These are phyloP conservation scores for Luperina testacea DNA, from an alignment of 2,888 invertebrate species.

Conservation along the genomic window DNA sequence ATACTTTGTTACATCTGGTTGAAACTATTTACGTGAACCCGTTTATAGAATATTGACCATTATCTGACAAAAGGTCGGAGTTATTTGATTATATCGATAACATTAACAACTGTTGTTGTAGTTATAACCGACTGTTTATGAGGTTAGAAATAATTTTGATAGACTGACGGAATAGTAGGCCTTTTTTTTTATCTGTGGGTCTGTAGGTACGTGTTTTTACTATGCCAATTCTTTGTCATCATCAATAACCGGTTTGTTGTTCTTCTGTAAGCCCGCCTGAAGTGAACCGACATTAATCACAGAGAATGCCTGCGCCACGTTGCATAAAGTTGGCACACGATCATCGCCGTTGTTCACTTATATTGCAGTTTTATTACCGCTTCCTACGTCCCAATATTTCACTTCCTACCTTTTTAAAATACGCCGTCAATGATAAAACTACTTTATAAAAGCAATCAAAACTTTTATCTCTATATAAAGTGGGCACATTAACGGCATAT, in stretches of 20 bases:
- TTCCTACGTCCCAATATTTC: conserved; percentile 52
- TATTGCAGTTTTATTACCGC: conserved; percentile 56
- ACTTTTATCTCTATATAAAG: conserved; percentile 61
- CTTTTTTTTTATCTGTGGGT: not conserved
- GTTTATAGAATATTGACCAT: conserved; percentile 63
- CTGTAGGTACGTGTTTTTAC: not conserved
- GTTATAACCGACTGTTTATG: not conserved
- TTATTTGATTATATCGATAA: conserved; percentile 21
- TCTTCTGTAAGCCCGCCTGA: conserved; percentile 41
- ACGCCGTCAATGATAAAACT: conserved; percentile 47
- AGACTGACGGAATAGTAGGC: too few relatives aligned
- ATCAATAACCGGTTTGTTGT: conserved; percentile 49
- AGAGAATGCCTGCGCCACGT: conserved; percentile 48
- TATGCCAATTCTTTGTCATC: conserved; percentile 11
- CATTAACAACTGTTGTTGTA: conserved; percentile 1
- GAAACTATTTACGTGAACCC: conserved; percentile 61
- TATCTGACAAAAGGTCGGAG: conserved; percentile 43
- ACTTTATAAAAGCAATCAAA: conserved; percentile 59
- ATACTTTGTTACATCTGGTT: conserved; percentile 64
- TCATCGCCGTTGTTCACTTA: conserved; percentile 51
- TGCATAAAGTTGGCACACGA: conserved; percentile 58
- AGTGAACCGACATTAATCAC: conserved; percentile 45
- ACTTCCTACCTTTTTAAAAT: conserved; percentile 38
- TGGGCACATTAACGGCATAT: conserved; percentile 64
- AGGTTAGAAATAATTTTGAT: conserved; percentile 1